These are phyloP conservation scores for Periophthalmus modestus DNA, from an alignment of 2,113 vertebrate species.

Conservation along the genomic window DNA sequence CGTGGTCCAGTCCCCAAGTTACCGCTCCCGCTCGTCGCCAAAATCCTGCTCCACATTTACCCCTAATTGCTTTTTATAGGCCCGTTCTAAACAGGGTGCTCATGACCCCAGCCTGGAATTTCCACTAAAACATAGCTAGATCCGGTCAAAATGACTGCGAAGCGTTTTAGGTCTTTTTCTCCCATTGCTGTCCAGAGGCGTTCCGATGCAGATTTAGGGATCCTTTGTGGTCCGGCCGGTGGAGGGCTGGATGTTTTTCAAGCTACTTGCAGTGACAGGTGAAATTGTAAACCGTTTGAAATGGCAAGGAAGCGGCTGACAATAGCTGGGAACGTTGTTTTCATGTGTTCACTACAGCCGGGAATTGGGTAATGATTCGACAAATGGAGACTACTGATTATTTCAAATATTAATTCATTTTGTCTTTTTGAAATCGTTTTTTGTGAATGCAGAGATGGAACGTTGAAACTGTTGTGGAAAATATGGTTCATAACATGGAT, in stretches of 20 bases:
- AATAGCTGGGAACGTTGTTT: not conserved
- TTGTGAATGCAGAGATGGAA: not conserved
- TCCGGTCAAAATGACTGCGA: slow-evolving; percentile 42
- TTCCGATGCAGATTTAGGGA: slow-evolving; percentile 23
- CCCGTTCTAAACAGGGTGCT: slow-evolving; percentile 16
- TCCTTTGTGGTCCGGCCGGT: slow-evolving; percentile 10
- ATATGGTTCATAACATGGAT: too few relatives aligned
- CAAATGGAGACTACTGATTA: not conserved
- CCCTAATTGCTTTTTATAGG: slow-evolving; percentile 9
- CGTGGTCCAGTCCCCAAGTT: slow-evolving; percentile 13
- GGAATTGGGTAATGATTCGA: not conserved
- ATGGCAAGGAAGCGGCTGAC: not conserved
- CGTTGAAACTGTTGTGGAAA: too few relatives aligned
- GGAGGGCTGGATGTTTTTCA: slow-evolving; percentile 15
- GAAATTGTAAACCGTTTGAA: not conserved
- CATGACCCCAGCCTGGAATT: slow-evolving; percentile 46
- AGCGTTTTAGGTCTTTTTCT: slow-evolving; percentile 20
- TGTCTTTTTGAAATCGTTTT: not conserved
- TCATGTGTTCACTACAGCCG: not conserved
- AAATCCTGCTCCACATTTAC: slow-evolving; percentile 9
- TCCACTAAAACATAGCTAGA: slow-evolving; percentile 20
- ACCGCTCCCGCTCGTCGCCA: not conserved
- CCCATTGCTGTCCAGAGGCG: slow-evolving; percentile 1
- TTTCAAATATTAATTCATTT: not conserved
- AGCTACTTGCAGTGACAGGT: slow-evolving; percentile 12